phyloP scores from a whole-genome alignment of 1,140 invertebrate species.

The Epicauta chinensis region DNA sequence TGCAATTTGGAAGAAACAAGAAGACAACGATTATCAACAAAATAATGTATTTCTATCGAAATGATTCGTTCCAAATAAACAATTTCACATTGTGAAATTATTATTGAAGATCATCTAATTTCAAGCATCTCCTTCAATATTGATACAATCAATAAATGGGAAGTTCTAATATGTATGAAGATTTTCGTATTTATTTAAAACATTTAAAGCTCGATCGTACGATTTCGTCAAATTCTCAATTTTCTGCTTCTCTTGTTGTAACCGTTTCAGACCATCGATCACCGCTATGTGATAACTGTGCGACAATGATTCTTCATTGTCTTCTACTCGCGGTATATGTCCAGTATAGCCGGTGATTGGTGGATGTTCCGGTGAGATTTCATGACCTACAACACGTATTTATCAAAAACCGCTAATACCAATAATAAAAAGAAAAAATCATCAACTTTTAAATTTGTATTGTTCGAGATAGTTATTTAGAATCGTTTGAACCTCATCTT shows the following conservation, averaged over 20 bases:
- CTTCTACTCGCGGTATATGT: conserved; percentile 60
- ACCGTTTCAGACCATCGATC: conserved; percentile 53
- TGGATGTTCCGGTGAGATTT: conserved; percentile 60
- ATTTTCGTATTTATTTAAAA: conserved; percentile 5
- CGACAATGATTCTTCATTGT: conserved; percentile 58
- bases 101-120: no score
- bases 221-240: conserved; percentile 32
- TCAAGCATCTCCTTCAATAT: background rate
- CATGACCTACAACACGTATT: conserved; percentile 51
- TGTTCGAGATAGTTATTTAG: conserved; percentile 46
- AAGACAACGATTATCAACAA: conserved; percentile 42
- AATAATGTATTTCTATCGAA: background rate
- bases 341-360: conserved; percentile 68
- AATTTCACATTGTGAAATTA: background rate
- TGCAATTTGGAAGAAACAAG: conserved; percentile 63
- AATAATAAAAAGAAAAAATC: conserved; percentile 2
- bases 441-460: conserved; percentile 50
- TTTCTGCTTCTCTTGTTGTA: conserved; percentile 51
- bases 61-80: background rate
- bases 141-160: conserved; percentile 1
- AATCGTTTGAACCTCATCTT: conserved; percentile 48
- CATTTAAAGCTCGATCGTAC: conserved; percentile 10
- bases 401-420: background rate
- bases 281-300: conserved; percentile 62
- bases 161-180: conserved; percentile 7